Percentiles rank a stretch among this genome's conserved stretches.
Evolutionary conservation across 2,888 invertebrate species (phyloP).

Genomic region (Lasioglossum vierecki): DNA sequence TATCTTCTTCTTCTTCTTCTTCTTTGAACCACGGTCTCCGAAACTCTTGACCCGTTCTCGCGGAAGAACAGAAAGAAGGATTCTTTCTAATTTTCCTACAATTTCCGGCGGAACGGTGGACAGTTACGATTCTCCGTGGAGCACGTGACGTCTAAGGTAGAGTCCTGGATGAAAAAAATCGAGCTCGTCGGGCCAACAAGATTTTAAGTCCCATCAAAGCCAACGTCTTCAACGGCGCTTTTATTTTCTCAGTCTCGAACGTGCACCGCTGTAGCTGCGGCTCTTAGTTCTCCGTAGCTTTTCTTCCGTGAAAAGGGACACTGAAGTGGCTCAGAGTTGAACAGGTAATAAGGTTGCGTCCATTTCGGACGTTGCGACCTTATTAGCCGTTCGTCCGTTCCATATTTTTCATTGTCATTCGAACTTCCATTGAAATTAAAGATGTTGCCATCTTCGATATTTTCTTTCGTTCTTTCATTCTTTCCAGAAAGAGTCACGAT

Average conservation of each 20-base stretch:
- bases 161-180: not conserved
- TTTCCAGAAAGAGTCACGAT: too few species aligned
- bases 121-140: not conserved
- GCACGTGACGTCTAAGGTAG: not conserved
- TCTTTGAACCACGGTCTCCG: not conserved
- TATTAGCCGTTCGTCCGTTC: not conserved
- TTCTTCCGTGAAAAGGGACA: not conserved
- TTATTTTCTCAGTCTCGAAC: constrained; percentile 1
- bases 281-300: not conserved
- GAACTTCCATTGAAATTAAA: too few species aligned
- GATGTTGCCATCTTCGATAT: not conserved
- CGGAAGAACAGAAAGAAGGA: not conserved
- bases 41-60: not conserved
- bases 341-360: not conserved
- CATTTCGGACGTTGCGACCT: not conserved
- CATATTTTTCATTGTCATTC: not conserved
- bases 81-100: constrained; percentile 1
- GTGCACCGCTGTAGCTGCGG: not conserved
- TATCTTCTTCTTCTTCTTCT: not conserved
- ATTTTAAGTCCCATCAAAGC: constrained; percentile 8
- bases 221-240: not conserved
- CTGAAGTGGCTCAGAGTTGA: not conserved
- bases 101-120: not conserved
- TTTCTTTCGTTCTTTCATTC: not conserved
- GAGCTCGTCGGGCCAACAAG: constrained; percentile 1